Evolutionary conservation across 2,113 vertebrate species (phyloP), one percentile per base, ranked within the genome.

Genomic region (Empidonax alnorum): DNA sequence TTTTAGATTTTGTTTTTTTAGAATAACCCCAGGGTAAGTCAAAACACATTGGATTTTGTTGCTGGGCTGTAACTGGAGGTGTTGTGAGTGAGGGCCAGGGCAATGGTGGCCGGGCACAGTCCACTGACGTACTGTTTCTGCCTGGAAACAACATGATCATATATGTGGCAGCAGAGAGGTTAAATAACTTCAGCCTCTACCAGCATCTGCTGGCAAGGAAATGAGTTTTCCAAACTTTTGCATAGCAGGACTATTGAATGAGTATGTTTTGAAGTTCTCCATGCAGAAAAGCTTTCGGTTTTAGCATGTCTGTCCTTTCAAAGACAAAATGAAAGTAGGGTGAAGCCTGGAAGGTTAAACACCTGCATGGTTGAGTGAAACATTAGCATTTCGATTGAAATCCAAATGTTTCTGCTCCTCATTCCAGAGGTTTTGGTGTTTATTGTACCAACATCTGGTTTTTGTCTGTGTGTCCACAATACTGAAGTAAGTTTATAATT

Each of bases 381-480:
- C 59, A 41, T 37, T 39, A 76, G 28, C 24, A 55, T 66, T 94
- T 87, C 0, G 0, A 24, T 62, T 46, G 49, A 87, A 93, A 87
- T 55, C 28, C 4, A 5, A 59, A 14, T 12, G 27, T 80, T 94
- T 87, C 78, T 92, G 58, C 67, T 79, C 53, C 42, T 82, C 87
- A 75, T 79, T 79, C 84, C 59, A 58, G 58, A 65, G 66, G 61
- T 62, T 76, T 33, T 55, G 42, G 41, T 91, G 84, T 91, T 95
- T 91, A 79, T 62, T 88, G 37, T 85, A 84, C n/a, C 30, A 91
- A 56, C 58, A 73, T 93, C 89, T 96, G 96, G 62, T 31, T 94
- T 95, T 85, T 89, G 41, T 96, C 94, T 76, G 17, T 59, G 58
- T 67, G 66, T 92, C 75, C 69, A 22, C 74, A 68, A 2, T 49